These are phyloP conservation scores for Lophotis ruficrista DNA, from an alignment of 2,113 vertebrate genomes.

Conservation along the genomic window DNA sequence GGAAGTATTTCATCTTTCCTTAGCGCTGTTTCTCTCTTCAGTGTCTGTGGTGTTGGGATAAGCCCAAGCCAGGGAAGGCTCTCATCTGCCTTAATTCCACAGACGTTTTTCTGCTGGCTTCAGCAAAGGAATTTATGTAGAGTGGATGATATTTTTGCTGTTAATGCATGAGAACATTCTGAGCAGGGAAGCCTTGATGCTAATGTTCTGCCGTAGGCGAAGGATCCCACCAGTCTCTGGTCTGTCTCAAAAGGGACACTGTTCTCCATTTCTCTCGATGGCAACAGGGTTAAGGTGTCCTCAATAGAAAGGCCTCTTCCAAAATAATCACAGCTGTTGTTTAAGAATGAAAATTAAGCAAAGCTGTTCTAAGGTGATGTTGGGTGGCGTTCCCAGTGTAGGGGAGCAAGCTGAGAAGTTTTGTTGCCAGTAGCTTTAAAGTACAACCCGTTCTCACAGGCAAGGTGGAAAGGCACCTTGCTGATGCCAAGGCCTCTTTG, in stretches of 20 bases:
- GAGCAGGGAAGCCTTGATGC: not conserved
- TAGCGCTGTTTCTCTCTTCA: constrained; percentile 62
- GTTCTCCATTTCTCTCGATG: not conserved
- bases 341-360: not conserved
- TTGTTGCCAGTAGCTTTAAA: not conserved
- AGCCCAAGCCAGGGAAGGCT: constrained; percentile 11
- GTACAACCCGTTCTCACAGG: not conserved
- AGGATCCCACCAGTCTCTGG: not conserved
- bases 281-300: not conserved
- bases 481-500: not conserved
- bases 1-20: constrained; percentile 59
- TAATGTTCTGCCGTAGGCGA: not conserved
- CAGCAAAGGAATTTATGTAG: constrained; percentile 61
- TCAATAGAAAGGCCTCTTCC: not conserved
- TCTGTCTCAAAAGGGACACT: not conserved
- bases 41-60: constrained; percentile 49
- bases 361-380: not conserved
- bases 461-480: not conserved
- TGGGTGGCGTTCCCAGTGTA: not conserved
- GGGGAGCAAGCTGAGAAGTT: not conserved
- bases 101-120: constrained; percentile 38
- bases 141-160: constrained; percentile 31
- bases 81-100: constrained; percentile 58
- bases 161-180: constrained; percentile 32
- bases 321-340: not conserved